phyloP scores from a whole-genome alignment of 2,888 invertebrate species.

The Amblyjoppa proteus region DNA sequence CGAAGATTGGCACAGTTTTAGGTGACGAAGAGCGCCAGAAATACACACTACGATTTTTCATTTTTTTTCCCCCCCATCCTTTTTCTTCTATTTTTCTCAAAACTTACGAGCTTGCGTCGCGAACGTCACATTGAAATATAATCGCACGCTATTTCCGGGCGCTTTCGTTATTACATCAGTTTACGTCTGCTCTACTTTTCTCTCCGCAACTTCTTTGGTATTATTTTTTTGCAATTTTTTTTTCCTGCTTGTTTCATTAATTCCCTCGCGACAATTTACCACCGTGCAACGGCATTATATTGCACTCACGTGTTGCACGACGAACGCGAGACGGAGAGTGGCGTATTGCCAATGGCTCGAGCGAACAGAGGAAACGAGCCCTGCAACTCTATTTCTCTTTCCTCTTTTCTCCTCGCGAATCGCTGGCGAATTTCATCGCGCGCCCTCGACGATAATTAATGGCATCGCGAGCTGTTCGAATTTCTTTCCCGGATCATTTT shows the following conservation, averaged over 20 bases:
- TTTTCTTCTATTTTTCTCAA: background rate
- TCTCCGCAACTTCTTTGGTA: background rate
- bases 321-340: conserved; percentile 66
- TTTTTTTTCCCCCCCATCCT: background rate
- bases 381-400: conserved; percentile 61
- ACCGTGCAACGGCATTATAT: conserved; percentile 44
- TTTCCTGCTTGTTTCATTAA: conserved; percentile 10
- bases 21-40: background rate
- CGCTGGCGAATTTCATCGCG: conserved; percentile 21
- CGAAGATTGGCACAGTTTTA: background rate
- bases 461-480: conserved; percentile 1
- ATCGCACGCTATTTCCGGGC: conserved; percentile 14
- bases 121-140: background rate
- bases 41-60: background rate
- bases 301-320: conserved; percentile 74
- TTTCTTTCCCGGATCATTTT: background rate
- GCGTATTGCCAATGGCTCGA: conserved; percentile 73
- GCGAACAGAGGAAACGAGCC: conserved; percentile 27
- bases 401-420: conserved; percentile 7
- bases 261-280: conserved; percentile 21
- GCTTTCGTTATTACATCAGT: conserved; percentile 19
- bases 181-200: conserved; percentile 19
- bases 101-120: background rate
- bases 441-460: conserved; percentile 10
- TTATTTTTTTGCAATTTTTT: background rate